Conservation (phyloP, 2,888 invertebrate genomes). For the Erynnis tages region DNA sequence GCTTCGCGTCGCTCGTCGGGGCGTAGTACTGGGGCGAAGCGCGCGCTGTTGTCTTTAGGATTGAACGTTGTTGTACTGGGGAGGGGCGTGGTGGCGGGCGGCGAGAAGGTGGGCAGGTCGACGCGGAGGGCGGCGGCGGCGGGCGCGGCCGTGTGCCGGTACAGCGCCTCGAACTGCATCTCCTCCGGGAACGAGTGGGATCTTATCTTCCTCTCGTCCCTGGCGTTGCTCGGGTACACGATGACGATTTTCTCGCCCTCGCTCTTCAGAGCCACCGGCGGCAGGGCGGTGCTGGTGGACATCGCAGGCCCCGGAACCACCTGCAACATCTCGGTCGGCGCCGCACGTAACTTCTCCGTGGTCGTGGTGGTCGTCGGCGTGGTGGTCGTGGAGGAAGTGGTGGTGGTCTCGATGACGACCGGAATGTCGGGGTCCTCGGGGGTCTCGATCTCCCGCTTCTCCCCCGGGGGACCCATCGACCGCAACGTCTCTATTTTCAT, state of each 20-base stretch:
- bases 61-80: conserved; percentile 32
- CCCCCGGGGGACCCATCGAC: conserved; percentile 69
- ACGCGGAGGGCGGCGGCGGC: conserved; percentile 56
- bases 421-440: conserved; percentile 69
- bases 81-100: conserved; percentile 53
- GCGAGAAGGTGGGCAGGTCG: conserved; percentile 82
- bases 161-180: conserved; percentile 74
- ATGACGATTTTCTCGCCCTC: conserved; percentile 73
- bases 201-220: conserved; percentile 73
- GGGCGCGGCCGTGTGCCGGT: conserved; percentile 66
- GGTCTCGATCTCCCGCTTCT: conserved; percentile 61
- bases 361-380: conserved; percentile 50
- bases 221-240: conserved; percentile 75
- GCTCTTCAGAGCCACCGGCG: conserved; percentile 67
- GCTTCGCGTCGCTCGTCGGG: neutral
- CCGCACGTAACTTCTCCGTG: conserved; percentile 53
- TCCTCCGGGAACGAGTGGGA: conserved; percentile 77
- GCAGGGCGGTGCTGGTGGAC: conserved; percentile 67
- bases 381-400: conserved; percentile 46
- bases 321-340: conserved; percentile 61
- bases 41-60: conserved; percentile 41
- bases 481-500: conserved; percentile 75
- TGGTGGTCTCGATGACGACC: conserved; percentile 50
- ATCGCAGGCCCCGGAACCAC: conserved; percentile 60
- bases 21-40: conserved; percentile 49